Evolutionary conservation across 2,888 invertebrate genomes (phyloP).

Genomic region (Chaetogeoica ovagalla): DNA sequence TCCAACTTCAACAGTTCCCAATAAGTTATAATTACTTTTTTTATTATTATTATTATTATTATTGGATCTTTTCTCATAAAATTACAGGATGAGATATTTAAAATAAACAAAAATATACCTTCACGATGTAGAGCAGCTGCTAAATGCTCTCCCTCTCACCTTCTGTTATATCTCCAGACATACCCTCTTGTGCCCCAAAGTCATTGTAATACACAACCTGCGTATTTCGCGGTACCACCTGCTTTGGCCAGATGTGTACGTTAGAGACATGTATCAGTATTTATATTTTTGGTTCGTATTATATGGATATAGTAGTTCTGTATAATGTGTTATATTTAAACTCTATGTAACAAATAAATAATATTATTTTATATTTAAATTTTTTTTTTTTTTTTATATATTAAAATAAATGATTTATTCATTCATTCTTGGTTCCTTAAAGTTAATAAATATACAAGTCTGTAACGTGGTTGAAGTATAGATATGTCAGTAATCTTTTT

Average conservation of each 20-base stretch:
- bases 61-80: too few species aligned
- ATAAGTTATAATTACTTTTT: constrained; percentile 12
- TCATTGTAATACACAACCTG: constrained; percentile 33
- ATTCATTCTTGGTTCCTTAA: too few species aligned
- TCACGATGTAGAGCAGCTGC: not conserved
- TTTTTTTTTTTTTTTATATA: not conserved
- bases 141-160: not conserved
- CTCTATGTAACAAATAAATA: not conserved
- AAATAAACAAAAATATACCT: not conserved
- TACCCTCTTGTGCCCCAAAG: not conserved
- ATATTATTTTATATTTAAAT: not conserved
- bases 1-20: not conserved
- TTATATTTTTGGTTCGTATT: not conserved
- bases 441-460: too few species aligned
- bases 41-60: not conserved
- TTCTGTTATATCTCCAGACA: not conserved
- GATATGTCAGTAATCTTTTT: too few species aligned
- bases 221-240: constrained; percentile 21
- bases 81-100: not conserved
- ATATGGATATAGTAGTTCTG: not conserved
- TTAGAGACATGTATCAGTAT: not conserved
- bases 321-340: not conserved
- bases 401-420: not conserved
- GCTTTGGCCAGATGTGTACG: constrained; percentile 34
- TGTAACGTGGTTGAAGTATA: too few species aligned